Percentiles rank a stretch among this genome's conserved stretches.
phyloP scores from a whole-genome alignment of 2,888 invertebrate species.

The Mycalesis mineus region DNA sequence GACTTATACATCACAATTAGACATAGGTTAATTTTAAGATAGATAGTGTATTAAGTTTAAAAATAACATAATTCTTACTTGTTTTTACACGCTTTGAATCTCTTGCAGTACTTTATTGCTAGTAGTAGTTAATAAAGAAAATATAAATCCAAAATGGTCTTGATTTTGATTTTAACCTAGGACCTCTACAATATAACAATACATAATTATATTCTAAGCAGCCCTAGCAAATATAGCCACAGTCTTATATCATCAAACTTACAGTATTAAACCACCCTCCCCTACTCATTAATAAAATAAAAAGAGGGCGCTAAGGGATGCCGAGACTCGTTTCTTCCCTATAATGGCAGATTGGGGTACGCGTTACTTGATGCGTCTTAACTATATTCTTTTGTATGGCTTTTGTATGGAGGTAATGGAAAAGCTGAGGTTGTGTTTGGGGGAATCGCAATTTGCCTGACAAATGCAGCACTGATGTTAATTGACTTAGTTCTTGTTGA shows the following conservation, averaged over 20 bases:
- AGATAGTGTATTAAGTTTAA: too few species aligned
- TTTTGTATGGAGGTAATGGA: conserved; percentile 17
- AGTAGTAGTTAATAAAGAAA: too few species aligned
- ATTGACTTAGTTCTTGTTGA: conserved; percentile 25
- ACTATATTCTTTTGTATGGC: conserved; percentile 30
- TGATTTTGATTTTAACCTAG: too few species aligned
- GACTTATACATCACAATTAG: too few species aligned
- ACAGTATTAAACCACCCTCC: neutral
- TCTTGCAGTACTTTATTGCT: too few species aligned
- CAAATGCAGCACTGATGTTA: conserved; percentile 31
- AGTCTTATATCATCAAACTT: neutral
- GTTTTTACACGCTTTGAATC: too few species aligned
- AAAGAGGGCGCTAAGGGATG: conserved; percentile 20
- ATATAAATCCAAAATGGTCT: too few species aligned
- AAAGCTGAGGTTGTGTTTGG: conserved; percentile 17
- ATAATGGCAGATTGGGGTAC: conserved; percentile 31
- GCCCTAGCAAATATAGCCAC: neutral
- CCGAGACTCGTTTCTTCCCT: conserved; percentile 27
- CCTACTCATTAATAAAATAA: conserved; percentile 30
- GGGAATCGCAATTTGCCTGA: conserved; percentile 30
- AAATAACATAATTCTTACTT: too few species aligned
- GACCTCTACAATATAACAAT: too few species aligned
- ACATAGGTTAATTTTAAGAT: too few species aligned
- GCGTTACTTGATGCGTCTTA: conserved; percentile 31
- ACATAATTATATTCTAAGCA: too few species aligned